phyloP scores from a whole-genome alignment of 2,797 vertebrate species.

The Hippoglossus hippoglossus region DNA sequence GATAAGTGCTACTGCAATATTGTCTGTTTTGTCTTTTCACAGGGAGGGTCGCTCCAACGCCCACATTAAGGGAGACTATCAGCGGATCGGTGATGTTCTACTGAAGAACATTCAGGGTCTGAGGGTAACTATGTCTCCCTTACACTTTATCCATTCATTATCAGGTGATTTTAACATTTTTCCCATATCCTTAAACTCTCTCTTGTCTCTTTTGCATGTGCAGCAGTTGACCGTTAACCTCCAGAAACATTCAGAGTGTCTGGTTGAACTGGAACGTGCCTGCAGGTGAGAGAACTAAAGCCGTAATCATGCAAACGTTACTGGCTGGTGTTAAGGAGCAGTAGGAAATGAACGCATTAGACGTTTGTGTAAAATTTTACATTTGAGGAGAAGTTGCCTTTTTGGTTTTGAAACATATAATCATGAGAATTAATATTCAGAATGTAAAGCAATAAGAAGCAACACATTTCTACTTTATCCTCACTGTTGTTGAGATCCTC shows the following conservation, averaged over 20 bases:
- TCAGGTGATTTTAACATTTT: no score
- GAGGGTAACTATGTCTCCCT: constrained; percentile 81
- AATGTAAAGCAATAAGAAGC: no score
- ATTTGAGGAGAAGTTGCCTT: no score
- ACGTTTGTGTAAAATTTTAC: no score
- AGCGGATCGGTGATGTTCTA: constrained; percentile 93
- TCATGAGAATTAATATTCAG: no score
- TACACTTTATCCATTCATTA: background rate
- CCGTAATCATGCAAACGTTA: no score
- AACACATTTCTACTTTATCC: background rate
- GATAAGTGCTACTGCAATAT: constrained; percentile 8
- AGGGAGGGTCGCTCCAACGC: constrained; percentile 96
- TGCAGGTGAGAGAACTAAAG: constrained; percentile 55
- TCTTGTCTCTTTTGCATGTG: constrained; percentile 2
- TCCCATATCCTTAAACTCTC: background rate
- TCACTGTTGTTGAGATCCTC: no score
- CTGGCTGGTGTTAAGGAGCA: background rate
- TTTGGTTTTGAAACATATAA: no score
- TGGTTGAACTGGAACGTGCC: constrained; percentile 90
- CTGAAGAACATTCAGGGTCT: constrained; percentile 92
- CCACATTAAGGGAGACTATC: constrained; percentile 93
- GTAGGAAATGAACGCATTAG: background rate
- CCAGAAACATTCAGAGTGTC: constrained; percentile 91
- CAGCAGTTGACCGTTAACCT: constrained; percentile 90
- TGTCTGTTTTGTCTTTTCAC: background rate